A percentile compares a stretch with the other conserved stretches of the same genome.
Conservation (phyloP, 2,113 vertebrate genomes). For the Pterocles gutturalis region DNA sequence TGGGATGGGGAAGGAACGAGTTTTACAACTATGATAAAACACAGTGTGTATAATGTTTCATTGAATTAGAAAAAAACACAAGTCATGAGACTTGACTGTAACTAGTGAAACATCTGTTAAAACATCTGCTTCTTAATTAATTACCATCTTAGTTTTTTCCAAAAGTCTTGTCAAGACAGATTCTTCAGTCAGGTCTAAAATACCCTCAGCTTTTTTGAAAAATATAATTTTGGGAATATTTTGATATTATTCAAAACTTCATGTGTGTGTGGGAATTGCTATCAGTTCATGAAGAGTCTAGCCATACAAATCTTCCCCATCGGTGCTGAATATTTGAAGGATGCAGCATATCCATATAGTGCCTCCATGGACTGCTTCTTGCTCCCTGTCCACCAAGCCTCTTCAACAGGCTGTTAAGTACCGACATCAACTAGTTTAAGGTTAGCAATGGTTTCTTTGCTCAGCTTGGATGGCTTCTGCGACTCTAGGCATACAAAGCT, state of each 20-base stretch:
- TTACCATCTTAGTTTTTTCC: not conserved
- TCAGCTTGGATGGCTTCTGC: not conserved
- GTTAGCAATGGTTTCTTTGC: not conserved
- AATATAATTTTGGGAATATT: not conserved
- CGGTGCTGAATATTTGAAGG: not conserved
- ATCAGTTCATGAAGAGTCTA: not conserved
- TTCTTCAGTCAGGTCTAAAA: not conserved
- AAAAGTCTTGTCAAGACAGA: not conserved
- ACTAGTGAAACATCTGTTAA: conserved; percentile 62
- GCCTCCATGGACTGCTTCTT: not conserved
- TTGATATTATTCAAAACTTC: not conserved
- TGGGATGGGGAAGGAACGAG: not conserved
- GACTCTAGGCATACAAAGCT: not conserved
- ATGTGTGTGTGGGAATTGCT: not conserved
- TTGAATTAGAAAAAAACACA: not conserved
- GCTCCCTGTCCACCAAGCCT: not conserved
- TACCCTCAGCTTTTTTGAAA: not conserved
- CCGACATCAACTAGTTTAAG: not conserved
- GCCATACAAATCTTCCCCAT: rapidly evolving
- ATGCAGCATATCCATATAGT: rapidly evolving
- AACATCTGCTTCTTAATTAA: conserved; percentile 69
- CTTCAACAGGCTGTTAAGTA: not conserved
- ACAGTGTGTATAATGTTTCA: not conserved
- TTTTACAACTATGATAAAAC: not conserved
- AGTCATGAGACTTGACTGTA: not conserved